Evolutionary conservation across 2,888 invertebrate genomes (phyloP), one percentile per base, ranked within the genome.

Genomic region (Neoascia interrupta): DNA sequence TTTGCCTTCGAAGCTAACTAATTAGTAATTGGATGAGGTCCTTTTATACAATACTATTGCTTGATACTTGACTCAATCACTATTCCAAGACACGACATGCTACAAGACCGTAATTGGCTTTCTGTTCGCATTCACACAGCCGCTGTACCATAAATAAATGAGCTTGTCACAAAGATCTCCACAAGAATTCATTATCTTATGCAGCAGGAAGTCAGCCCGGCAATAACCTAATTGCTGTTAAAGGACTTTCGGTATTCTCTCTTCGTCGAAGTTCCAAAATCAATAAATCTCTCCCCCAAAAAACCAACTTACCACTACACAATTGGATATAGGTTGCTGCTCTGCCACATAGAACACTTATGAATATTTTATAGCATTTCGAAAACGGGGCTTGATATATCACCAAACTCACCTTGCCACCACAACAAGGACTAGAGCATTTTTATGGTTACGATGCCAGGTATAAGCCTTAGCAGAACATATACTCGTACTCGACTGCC

Each of bases 351-450:
- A 61, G 15, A 31, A 47, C 23, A 60, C 49, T 26, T 45, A 47
- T 70, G 58, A 63, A 70, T 76, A 58, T 64, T 70, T 76, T 34
- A 76, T 64, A n/a, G 39, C 19, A 56, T 45, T 58, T 58, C 23
- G 41, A 19, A 37, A 49, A 21, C 21, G 31, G 37, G 23, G 23
- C 21, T 23, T 4, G 49, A 18, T 60, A 43, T 16, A 60, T 60
- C 36, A 60, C 34, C 16, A 13, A 43, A 37, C 36, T n/a, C 15
- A 23, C 18, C 15, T 11, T 16, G 8, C 41, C 19, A 43, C 26
- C 18, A 31, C 8, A 37, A 21, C 34, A 18, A 8, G 36, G 43
- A 53, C 23, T 34, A 15, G 21, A 41, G 16, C 34, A 26, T n/a
- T n/a, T 28, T 47, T 37, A 51, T 28, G 43, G 36, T 28, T 36